Base-by-base conservation (phyloP, 1,140 invertebrate species). In the Platyscapa corneri region DNA sequence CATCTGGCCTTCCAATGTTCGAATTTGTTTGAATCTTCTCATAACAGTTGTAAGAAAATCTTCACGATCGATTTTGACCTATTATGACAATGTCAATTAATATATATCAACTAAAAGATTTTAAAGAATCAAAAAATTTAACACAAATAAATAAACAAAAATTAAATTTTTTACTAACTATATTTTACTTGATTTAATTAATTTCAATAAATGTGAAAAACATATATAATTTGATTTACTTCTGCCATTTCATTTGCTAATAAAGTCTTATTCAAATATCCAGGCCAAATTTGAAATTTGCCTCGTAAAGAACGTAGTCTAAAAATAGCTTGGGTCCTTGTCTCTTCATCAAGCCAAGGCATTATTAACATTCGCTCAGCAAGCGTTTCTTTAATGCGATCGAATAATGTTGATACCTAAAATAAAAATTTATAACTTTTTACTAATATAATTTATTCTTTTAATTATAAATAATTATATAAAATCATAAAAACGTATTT, bases 311-410 rank as follows among this genome's bases (percentile, higher is more conserved):
- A 90, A 90, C 88, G 94, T 92, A 93, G 86, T 83, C 96, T 96
- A 83, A 95, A 93, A 87, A 94, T 90, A 27, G 95, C 95, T 37
- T 94, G 93, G 18, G 90, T 88, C 89, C 94, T 94, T 1, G 95
- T 96, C 42, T 94, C 92, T 32, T 95, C 92, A 87, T 96, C 95
- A 83, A 96, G 93, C 96, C 96, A 96, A n/a, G 93, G 92, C 74
- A 95, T 94, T 53, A 94, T 91, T 60, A 93, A 88, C 65, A 96
- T 93, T 10, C 95, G 92, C 23, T 94, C 92, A 56, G 94, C 94
- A 82, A 96, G 94, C 5, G 95, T 94, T 49, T 94, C 90, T 86
- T 95, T 94, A 37, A 96, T 93, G 46, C 94, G 93, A 60, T 94
- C 91, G 86, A 96, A 95, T 90, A 96, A 65, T 56, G 84, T 85